Evolutionary conservation across 1,140 invertebrate genomes (phyloP).

Genomic region (Vollenhovia emeryi): DNA sequence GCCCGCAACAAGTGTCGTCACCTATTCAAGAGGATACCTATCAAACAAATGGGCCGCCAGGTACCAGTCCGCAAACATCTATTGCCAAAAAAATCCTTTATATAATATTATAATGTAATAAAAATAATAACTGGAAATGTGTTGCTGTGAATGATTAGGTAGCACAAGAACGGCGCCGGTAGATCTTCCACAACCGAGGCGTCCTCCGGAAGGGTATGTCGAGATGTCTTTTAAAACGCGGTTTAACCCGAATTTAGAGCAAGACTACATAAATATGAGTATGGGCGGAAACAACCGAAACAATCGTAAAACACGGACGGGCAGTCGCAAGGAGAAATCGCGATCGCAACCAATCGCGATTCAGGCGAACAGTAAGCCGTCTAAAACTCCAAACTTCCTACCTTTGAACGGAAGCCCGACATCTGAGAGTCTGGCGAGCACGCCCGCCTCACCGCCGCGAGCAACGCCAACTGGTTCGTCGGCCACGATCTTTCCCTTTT

Average conservation of each 20-base stretch:
- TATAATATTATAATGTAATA: constrained; percentile 24
- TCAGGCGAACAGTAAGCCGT: constrained; percentile 81
- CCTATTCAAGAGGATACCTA: constrained; percentile 82
- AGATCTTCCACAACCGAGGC: constrained; percentile 83
- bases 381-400: constrained; percentile 82
- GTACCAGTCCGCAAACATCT: constrained; percentile 58
- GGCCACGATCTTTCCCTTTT: constrained; percentile 87
- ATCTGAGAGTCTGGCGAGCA: constrained; percentile 82
- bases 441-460: constrained; percentile 83
- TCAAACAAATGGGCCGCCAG: constrained; percentile 84
- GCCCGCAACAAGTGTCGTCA: constrained; percentile 81
- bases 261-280: constrained; percentile 84
- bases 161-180: constrained; percentile 81
- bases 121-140: neutral
- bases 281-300: constrained; percentile 74
- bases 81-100: neutral
- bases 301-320: constrained; percentile 69
- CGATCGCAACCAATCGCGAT: constrained; percentile 88
- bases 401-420: constrained; percentile 81
- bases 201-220: constrained; percentile 87
- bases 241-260: constrained; percentile 78
- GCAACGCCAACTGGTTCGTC: constrained; percentile 86
- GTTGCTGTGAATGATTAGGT: constrained; percentile 65
- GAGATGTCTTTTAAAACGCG: constrained; percentile 86
- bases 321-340: constrained; percentile 82